Evolutionary conservation across 2,888 invertebrate genomes (phyloP), one percentile per base, ranked within the genome.

Genomic region (Patella pellucida): DNA sequence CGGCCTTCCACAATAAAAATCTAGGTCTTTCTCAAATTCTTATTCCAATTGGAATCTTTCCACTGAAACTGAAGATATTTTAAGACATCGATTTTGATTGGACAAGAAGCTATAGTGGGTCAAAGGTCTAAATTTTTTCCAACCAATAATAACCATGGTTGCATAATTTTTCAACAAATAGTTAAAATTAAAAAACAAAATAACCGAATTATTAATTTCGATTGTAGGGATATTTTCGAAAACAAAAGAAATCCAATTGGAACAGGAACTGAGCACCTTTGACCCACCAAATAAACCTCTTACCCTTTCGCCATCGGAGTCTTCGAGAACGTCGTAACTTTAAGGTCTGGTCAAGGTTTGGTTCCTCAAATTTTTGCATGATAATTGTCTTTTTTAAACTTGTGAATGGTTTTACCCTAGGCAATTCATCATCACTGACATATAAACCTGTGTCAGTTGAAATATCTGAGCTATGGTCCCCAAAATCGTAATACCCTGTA

Each of bases 261-360:
- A 75, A 75, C 52, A 68, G 71, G 56, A 75, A 56, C 54, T 56
- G 54, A 68, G 41, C 51, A 70, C 74, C 74, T 74, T 74, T 74
- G 70, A 69, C 74, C 69, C 69, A 69, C 69, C 52, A 75, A 79
- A 78, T 71, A 67, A 76, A 74, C 81, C 78, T 78, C 82, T 82
- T 82, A 82, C 82, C 82, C 79, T 68, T 72, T 62, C 62, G 19
- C 62, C 62, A 62, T 11, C 62, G 23, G 19, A 62, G 62, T 23
- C 62, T 19, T 62, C 62, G 62, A 62, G 62, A 62, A 62, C 62
- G 23, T 62, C 62, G 19, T 23, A 62, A 62, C 23, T 62, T 62
- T 23, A 62, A 62, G 19, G 62, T 19, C 11, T 23, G 62, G 62
- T 62, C 62, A 62, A 5, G 62, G 62, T 12, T 62, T 62, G 62